phyloP scores from a whole-genome alignment of 2,797 vertebrate genomes.

The Eremophila alpestris region DNA sequence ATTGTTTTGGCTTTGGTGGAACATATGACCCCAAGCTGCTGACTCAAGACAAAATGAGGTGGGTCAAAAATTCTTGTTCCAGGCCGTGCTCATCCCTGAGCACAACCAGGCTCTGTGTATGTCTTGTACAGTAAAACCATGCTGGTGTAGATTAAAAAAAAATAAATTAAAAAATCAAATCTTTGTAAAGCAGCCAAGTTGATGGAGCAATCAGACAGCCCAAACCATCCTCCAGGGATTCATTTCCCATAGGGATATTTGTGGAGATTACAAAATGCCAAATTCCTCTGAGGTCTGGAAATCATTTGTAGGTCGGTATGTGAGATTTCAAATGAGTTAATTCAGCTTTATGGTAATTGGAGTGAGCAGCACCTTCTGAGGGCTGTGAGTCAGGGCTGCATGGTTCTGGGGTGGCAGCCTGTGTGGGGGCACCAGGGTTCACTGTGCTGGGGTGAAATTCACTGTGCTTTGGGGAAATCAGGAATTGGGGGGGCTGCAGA shows the following conservation, averaged over 20 bases:
- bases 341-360: constrained; percentile 51
- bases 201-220: background rate
- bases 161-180: background rate
- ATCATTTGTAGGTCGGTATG: background rate
- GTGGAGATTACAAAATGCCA: background rate
- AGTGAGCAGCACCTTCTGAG: background rate
- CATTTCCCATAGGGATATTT: background rate
- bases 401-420: background rate
- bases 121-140: background rate
- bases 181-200: background rate
- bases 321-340: constrained; percentile 16
- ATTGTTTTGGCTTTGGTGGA: constrained; percentile 64
- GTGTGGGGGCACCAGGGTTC: background rate
- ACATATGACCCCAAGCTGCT: constrained; percentile 42
- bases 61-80: background rate
- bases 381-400: constrained; percentile 27
- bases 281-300: constrained; percentile 45
- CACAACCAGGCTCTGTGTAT: background rate
- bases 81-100: background rate
- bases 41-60: constrained; percentile 20
- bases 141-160: background rate
- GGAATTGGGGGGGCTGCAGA: background rate
- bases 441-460: background rate
- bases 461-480: background rate
- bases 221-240: background rate